Base-by-base conservation (phyloP, 1,140 invertebrate species). In the Tetramorium parvispinum region DNA sequence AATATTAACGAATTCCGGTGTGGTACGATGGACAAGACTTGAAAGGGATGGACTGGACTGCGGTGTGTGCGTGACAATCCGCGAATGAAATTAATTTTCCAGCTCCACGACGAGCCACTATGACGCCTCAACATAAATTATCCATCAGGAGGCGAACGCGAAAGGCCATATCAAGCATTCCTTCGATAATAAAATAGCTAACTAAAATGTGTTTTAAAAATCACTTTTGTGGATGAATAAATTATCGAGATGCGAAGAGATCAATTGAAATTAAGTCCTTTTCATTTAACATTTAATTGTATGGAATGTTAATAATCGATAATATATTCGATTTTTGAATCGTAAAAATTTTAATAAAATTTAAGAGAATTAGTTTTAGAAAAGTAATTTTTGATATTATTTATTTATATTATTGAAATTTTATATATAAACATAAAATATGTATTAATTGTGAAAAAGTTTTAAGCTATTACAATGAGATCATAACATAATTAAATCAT, bases 1-100 rank as follows among this genome's bases (percentile, higher is more conserved):
- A 94, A 94, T 94, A 94, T 94, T 94, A 94, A 94, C 91, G 93
- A 90, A 91, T 89, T 87, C 85, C 87, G 21, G 85, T 88, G 73
- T 83, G 77, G 85, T 91, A 71, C 86, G 88, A 85, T 83, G 85
- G 87, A 91, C 87, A 91, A 92, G 90, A 91, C 86, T 88, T 91
- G 91, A 91, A 93, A 92, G 87, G 87, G 89, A 91, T 90, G 92
- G 88, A 91, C 88, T 89, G 88, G 88, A 92, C 87, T 90, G 37
- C 49, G 66, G 70, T 81, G 87, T 87, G 89, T 88, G 87, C 83
- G 85, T 92, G 87, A 90, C 89, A 88, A 92, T 89, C 86, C 87
- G 66, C 85, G 91, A 88, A 89, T 92, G 85, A 92, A 92, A 93
- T 92, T 92, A 92, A 91, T 91, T 93, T 90, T 85, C 89, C 79